Evolutionary conservation across 2,797 vertebrate genomes (phyloP), one percentile per base, ranked within the genome.

Genomic region (Ctenochaetus hawaiiensis): DNA sequence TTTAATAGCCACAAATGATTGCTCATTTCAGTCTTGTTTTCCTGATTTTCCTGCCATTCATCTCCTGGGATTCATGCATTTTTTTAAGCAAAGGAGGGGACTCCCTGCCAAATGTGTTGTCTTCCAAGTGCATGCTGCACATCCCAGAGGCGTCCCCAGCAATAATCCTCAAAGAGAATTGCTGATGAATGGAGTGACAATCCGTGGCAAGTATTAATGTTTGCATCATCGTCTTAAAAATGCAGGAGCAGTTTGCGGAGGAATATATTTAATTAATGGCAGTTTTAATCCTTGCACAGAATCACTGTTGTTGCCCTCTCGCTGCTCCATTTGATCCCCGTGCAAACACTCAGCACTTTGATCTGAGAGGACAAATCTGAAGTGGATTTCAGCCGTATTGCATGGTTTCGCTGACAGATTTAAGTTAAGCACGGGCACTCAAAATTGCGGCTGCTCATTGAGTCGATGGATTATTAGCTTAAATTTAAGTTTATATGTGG

Each of bases 151-250:
- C 87, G 23, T 89, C 82, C 72, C 79, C 84, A 53, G 84, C 81
- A 83, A 88, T 92, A 91, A 91, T 93, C 94, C 91, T 95, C 94
- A 94, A 94, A 95, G 91, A 93, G 94, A 94, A 93, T 94, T 41
- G 7, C 75, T 91, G 89, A 95, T 94, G 89, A 94, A 89, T 80
- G 69, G 90, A 84, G 86, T 77, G 91, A 92, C 86, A 89, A 89
- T 90, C 89, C 74, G 39, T 87, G 78, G 90, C 88, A 59, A 82
- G 85, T 74, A 63, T 86, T 88, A 88, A 80, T 70, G 88, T 91
- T 93, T 90, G 81, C 89, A 81, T 90, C 91, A 87, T 74, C 88
- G 75, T 83, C 87, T 93, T 87, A 79, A 88, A 93, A 89, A 93
- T 85, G 81, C 87, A 85, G 84, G 57, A 83, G 90, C 86, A 84